Evolutionary conservation across 2,113 vertebrate genomes (phyloP), one percentile per base, ranked within the genome.

Genomic region (Actenoides hombroni): DNA sequence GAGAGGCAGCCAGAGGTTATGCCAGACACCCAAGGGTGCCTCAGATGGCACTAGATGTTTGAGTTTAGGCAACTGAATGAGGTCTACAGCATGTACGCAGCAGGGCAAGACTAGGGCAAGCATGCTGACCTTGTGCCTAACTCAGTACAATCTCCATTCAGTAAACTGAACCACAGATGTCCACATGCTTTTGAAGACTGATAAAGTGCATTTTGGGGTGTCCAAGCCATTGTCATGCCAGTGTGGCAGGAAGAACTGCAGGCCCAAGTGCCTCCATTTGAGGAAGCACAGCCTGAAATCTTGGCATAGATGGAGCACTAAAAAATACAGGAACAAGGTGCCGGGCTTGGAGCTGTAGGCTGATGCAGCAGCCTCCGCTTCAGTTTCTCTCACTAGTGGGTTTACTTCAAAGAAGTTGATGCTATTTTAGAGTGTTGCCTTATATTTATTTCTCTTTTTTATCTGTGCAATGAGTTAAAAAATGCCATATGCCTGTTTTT

Each of bases 401-500:
- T 93, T 95, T 80, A 51, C 51, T 95, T 95, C 85, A 92, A 76
- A 79, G 44, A 26, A 1, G 3, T 12, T 93, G 70, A 94, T 92
- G 76, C 86, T 83, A 48, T 95, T 96, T 96, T 91, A 80, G 76
- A 91, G 49, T 40, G n/a, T 33, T 84, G 85, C 85, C 88, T 92
- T 92, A 61, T 76, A 82, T 77, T 90, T 86, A 95, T 97, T 96
- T 92, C 84, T 91, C 83, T 70, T 82, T 94, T 94, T 97, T 95
- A 97, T 94, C 95, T 71, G 42, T 90, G 83, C 69, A 87, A 75
- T 65, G 67, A 96, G 84, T 96, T 97, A 70, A 96, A 96, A 97
- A 97, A 92, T 96, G 92, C 96, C 96, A 93, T 93, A 92, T 94
- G 96, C 95, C 96, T 97, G 97, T 90, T 93, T 97, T 97, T 95